Evolutionary conservation across 2,888 invertebrate genomes (phyloP).

Genomic region (Ennomos fuscantarius): DNA sequence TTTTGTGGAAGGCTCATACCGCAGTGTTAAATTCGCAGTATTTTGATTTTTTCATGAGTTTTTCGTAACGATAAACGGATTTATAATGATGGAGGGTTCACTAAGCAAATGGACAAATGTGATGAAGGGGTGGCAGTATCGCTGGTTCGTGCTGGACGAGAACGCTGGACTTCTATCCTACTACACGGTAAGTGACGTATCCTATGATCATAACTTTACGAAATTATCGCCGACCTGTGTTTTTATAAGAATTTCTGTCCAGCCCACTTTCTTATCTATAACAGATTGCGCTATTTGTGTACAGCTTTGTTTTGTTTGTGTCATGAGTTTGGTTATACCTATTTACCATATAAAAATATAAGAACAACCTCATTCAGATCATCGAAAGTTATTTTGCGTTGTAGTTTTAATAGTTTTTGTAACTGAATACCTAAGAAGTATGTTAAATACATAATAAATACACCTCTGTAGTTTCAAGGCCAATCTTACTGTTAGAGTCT

Average conservation of each 20-base stretch:
- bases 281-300: slow-evolving; percentile 20
- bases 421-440: too few relatives aligned
- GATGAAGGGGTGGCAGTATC: slow-evolving; percentile 99
- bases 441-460: background rate
- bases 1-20: slow-evolving; percentile 61
- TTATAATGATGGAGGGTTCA: slow-evolving; percentile 94
- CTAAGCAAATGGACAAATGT: slow-evolving; percentile 99
- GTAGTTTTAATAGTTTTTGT: too few relatives aligned
- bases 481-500: background rate
- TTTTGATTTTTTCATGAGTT: slow-evolving; percentile 48
- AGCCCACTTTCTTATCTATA: slow-evolving; percentile 46
- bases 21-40: slow-evolving; percentile 71
- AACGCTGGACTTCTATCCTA: slow-evolving; percentile 98
- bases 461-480: slow-evolving; percentile 12
- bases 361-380: slow-evolving; percentile 2
- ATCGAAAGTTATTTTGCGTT: background rate
- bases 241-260: slow-evolving; percentile 39
- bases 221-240: slow-evolving; percentile 26
- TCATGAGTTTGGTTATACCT: slow-evolving; percentile 1
- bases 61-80: slow-evolving; percentile 44
- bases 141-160: slow-evolving; percentile 99
- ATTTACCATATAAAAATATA: background rate
- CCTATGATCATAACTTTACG: slow-evolving; percentile 22
- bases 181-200: slow-evolving; percentile 94
- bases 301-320: slow-evolving; percentile 11